phyloP scores from a whole-genome alignment of 2,797 vertebrate genomes.

The Epinephelus awoara region DNA sequence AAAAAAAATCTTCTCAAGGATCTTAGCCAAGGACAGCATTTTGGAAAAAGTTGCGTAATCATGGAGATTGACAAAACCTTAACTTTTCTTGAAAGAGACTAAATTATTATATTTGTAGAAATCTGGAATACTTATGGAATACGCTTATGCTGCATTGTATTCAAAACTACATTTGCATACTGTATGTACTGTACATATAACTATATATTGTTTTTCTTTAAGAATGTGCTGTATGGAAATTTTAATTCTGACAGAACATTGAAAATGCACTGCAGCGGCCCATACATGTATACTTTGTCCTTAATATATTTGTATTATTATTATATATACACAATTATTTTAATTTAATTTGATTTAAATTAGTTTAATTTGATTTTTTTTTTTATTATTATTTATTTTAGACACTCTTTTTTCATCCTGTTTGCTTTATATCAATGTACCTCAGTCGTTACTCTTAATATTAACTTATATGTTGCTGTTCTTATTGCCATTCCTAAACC shows the following conservation, averaged over 20 bases:
- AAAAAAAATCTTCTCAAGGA: constrained; percentile 10
- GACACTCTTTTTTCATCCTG: too few species aligned
- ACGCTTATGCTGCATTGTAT: neutral
- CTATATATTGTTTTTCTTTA: neutral
- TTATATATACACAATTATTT: too few species aligned
- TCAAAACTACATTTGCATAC: neutral
- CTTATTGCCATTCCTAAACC: too few species aligned
- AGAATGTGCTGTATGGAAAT: neutral
- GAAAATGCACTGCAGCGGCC: too few species aligned
- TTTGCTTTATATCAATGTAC: too few species aligned
- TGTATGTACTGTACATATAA: neutral
- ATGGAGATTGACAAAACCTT: neutral
- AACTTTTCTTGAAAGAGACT: neutral
- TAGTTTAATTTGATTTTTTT: too few species aligned
- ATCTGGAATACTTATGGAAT: neutral
- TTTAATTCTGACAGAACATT: neutral
- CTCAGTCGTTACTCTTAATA: too few species aligned
- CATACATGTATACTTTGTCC: too few species aligned
- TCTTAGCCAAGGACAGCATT: neutral
- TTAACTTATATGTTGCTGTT: too few species aligned
- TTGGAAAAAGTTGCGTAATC: constrained; percentile 10
- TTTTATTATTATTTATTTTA: too few species aligned
- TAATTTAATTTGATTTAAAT: too few species aligned
- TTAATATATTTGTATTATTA: too few species aligned
- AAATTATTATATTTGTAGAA: neutral